Base-by-base conservation (phyloP, 2,113 vertebrate genomes). In the Fulmarus glacialis region DNA sequence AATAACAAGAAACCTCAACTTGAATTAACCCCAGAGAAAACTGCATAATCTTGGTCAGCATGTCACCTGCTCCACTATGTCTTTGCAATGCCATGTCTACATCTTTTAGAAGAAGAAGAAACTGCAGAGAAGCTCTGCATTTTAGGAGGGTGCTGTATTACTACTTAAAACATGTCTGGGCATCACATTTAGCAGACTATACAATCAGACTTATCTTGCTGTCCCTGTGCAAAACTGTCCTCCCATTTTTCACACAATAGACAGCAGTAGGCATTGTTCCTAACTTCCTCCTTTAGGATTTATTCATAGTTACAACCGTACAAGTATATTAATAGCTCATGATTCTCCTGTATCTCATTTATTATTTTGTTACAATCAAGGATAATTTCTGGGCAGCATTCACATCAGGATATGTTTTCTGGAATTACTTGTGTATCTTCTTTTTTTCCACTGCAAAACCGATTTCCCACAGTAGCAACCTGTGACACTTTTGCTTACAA, bases 1-100 rank as follows among this genome's bases (percentile, higher is more conserved):
- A 59, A 34, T 50, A 77, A 73, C 7, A 68, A 60, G 30, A 73
- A 87, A 62, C 10, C 10, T 64, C 34, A 64, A 43, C 43, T 80
- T 94, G 19, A 75, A 73, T 34, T 56, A 95, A 78, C 4, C 13
- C 27, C 15, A 17, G 50, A 89, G 30, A 80, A 89, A 81, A 68
- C 5, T 15, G 0, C 10, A 26, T 60, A 52, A 14, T 53, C 30
- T 91, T 68, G 15, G 12, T 63, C 27, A 29, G 1, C 0, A 0
- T 27, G 38, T 70, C n/a, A 80, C n/a, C 29, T 86, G 23, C 9
- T 59, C 34, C 20, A 15, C 74, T 78, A 70, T 40, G 22, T 40
- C 59, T 55, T 73, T 77, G 15, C 12, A 75, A 58, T 53, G 11
- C 3, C 59, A 60, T 22, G 6, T 23, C 34, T 60, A 36, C 0